Conservation (phyloP, 1,140 invertebrate genomes). For the Listronotus oregonensis region DNA sequence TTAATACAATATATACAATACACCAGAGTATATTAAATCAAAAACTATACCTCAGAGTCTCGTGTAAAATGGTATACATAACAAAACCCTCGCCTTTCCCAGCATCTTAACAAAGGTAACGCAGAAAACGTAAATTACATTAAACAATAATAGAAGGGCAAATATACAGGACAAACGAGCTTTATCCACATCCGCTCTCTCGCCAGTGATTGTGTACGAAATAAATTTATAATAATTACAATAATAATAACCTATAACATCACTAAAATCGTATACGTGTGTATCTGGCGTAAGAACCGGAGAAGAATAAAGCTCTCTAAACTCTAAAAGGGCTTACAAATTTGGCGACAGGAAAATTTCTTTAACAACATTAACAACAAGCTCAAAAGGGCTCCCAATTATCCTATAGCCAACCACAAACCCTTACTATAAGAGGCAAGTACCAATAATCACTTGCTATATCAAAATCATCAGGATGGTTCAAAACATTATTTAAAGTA, state of each 20-base stretch:
- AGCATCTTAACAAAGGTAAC: constrained; percentile 49
- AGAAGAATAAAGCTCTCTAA: constrained; percentile 19
- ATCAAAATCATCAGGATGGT: constrained; percentile 34
- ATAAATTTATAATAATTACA: constrained; percentile 45
- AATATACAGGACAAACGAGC: constrained; percentile 18
- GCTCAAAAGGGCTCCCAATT: constrained; percentile 12
- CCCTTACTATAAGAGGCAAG: constrained; percentile 2
- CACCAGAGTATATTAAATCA: constrained; percentile 48
- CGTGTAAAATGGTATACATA: constrained; percentile 48
- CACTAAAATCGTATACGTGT: constrained; percentile 52
- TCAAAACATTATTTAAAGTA: constrained; percentile 1
- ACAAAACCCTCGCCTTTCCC: constrained; percentile 35
- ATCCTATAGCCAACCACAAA: constrained; percentile 12
- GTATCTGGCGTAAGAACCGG: constrained; percentile 32
- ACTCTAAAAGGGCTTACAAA: constrained; percentile 2
- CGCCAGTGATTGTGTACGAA: constrained; percentile 40
- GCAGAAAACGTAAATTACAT: constrained; percentile 38
- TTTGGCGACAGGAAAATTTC: constrained; percentile 20
- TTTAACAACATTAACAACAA: constrained; percentile 38
- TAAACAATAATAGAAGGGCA: constrained; percentile 23
- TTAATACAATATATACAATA: constrained; percentile 49
- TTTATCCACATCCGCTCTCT: constrained; percentile 22
- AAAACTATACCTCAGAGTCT: constrained; percentile 47
- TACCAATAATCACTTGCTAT: constrained; percentile 25
- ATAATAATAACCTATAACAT: constrained; percentile 51